Evolutionary conservation across 2,888 invertebrate species (phyloP).

Genomic region (Pristionchus entomophagus): DNA sequence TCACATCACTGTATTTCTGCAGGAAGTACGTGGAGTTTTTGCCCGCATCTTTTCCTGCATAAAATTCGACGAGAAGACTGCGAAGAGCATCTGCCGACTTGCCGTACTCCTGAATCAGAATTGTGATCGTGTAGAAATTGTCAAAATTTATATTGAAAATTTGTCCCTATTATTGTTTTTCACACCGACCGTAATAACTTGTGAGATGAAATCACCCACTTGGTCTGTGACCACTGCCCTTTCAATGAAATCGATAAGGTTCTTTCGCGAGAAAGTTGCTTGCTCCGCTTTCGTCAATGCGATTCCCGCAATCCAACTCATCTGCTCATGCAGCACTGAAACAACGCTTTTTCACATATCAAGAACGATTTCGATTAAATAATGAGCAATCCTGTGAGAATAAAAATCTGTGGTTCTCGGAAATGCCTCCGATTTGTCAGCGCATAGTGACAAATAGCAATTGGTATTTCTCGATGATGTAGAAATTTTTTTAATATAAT

Average conservation of each 20-base stretch:
- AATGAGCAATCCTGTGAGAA: not conserved
- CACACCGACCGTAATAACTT: too few relatives aligned
- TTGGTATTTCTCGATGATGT: too few relatives aligned
- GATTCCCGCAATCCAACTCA: not conserved
- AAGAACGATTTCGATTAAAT: not conserved
- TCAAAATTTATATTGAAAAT: too few relatives aligned
- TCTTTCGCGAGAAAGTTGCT: not conserved
- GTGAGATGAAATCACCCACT: too few relatives aligned
- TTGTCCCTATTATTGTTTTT: too few relatives aligned
- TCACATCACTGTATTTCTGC: constrained; percentile 56
- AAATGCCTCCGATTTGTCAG: too few relatives aligned
- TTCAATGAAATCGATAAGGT: constrained; percentile 4
- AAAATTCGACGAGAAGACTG: constrained; percentile 54
- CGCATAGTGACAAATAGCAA: too few relatives aligned
- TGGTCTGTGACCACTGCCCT: not conserved
- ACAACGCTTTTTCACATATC: not conserved
- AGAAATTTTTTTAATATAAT: too few relatives aligned
- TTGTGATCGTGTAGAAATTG: too few relatives aligned
- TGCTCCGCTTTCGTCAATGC: not conserved
- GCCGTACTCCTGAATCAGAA: constrained; percentile 21
- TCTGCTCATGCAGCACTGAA: not conserved
- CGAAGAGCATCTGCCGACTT: constrained; percentile 40
- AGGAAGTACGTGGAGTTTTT: constrained; percentile 59
- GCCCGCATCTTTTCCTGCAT: constrained; percentile 49
- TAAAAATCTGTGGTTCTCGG: too few relatives aligned